These are phyloP conservation scores for Chondrilla cf. caribensis DNA, from an alignment of 37 sponge, comb jelly and placozoan genomes.

Conservation along the genomic window DNA sequence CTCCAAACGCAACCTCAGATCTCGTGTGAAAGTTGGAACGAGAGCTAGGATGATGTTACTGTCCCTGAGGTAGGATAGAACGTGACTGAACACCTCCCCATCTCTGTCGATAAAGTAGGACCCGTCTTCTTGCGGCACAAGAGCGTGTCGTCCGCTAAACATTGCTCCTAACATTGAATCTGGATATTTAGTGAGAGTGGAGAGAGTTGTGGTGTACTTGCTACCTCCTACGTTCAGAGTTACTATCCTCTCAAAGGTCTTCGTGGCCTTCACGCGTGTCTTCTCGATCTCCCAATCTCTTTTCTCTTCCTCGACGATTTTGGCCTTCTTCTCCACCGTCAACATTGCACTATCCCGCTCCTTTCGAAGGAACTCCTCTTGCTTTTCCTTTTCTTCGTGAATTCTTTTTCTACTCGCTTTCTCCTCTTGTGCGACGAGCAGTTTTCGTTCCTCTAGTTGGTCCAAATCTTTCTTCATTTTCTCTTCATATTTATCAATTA, in stretches of 20 bases:
- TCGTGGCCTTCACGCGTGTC: not conserved
- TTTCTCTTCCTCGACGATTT: not conserved
- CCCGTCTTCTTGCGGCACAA: constrained; percentile 19
- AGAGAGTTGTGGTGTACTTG: not conserved
- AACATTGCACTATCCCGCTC: not conserved
- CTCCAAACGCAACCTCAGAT: not conserved
- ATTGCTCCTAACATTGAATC: constrained; percentile 25
- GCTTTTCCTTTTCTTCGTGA: not conserved
- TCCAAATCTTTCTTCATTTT: not conserved
- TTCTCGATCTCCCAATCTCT: constrained; percentile 12
- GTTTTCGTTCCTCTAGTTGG: not conserved
- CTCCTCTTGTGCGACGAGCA: not conserved
- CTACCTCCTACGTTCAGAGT: constrained; percentile 14
- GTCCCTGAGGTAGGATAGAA: constrained; percentile 8
- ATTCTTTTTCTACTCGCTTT: not conserved
- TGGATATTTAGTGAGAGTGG: constrained; percentile 7
- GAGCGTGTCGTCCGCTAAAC: constrained; percentile 27
- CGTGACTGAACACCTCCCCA: constrained; percentile 12
- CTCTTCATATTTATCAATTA: not conserved
- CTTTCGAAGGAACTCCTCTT: not conserved
- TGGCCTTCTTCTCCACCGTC: not conserved
- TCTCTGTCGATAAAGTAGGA: constrained; percentile 33
- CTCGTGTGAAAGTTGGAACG: not conserved
- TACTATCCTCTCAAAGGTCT: constrained; percentile 2
- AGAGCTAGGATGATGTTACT: not conserved